These are phyloP conservation scores for Paradisaea rubra DNA, from an alignment of 2,113 vertebrate species.

Conservation along the genomic window DNA sequence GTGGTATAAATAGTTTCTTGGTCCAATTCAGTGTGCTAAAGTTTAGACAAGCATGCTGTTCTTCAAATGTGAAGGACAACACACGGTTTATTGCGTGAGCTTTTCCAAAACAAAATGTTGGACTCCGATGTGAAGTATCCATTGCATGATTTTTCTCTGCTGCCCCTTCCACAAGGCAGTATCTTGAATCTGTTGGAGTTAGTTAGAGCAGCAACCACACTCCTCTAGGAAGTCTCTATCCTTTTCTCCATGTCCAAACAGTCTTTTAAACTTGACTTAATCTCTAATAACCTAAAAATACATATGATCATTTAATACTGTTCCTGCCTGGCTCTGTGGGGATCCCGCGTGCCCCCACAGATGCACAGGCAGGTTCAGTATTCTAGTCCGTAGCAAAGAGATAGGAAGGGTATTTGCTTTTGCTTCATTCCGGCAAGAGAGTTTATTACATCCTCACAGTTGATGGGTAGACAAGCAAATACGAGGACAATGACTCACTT, in stretches of 20 bases:
- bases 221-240: neutral
- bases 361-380: no score
- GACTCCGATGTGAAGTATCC: fast-evolving
- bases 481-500: no score
- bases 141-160: neutral
- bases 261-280: neutral
- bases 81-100: neutral
- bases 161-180: neutral
- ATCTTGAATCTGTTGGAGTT: neutral
- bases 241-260: neutral
- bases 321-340: no score
- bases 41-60: neutral
- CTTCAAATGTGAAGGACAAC: neutral
- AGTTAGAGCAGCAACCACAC: neutral
- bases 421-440: no score
- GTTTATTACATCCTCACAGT: no score
- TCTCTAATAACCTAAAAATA: neutral
- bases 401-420: no score
- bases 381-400: no score
- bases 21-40: neutral
- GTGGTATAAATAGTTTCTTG: neutral
- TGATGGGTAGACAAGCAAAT: no score
- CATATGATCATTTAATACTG: neutral
- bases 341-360: no score
- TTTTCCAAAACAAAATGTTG: neutral